These are phyloP conservation scores for Odocoileus hemionus DNA, from an alignment of 2,113 vertebrate species.

Conservation along the genomic window DNA sequence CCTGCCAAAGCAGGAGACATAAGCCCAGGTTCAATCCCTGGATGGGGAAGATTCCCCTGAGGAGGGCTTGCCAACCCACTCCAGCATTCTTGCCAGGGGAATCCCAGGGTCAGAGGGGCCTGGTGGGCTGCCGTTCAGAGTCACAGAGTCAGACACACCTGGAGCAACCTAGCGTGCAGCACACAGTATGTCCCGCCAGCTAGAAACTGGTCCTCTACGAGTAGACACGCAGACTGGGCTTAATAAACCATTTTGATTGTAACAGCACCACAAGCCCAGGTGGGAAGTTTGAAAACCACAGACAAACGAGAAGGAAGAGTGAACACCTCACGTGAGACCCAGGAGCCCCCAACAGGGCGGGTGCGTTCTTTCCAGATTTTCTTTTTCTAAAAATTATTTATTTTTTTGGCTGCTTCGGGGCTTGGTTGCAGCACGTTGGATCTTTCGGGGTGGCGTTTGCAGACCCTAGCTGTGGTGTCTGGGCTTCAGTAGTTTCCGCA, in stretches of 20 bases:
- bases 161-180: not conserved
- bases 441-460: not conserved
- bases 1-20: not conserved
- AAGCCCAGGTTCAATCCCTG: not conserved
- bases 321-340: not conserved
- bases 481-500: not conserved
- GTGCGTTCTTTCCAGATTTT: not conserved
- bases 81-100: not conserved
- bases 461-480: not conserved
- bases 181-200: not conserved
- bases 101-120: not conserved
- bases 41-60: not conserved
- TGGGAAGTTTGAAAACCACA: not conserved
- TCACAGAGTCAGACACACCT: not conserved
- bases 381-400: not conserved
- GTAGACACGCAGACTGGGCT: not conserved
- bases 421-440: not conserved
- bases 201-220: not conserved
- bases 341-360: rapidly evolving
- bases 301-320: not conserved
- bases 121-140: not conserved
- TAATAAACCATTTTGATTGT: not conserved
- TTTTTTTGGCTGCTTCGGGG: not conserved
- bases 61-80: not conserved
- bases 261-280: not conserved